Evolutionary conservation across 2,888 invertebrate genomes (phyloP).

Genomic region (Gnatocerus cornutus): DNA sequence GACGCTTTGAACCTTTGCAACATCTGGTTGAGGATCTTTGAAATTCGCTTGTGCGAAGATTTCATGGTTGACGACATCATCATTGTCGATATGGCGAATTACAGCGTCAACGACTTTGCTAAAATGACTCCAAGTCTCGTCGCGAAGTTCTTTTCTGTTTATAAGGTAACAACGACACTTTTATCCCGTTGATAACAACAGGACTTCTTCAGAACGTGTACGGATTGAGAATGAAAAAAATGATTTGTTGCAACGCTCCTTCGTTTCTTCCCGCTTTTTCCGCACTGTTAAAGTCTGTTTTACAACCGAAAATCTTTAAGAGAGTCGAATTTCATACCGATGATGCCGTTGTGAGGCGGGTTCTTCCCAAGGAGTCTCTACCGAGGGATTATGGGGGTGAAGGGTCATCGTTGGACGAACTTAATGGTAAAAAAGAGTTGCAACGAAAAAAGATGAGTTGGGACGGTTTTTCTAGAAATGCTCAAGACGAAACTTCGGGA

Average conservation of each 20-base stretch:
- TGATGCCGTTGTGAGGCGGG: constrained; percentile 48
- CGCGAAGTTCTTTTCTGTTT: not conserved
- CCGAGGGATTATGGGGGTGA: constrained; percentile 61
- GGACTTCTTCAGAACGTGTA: not conserved
- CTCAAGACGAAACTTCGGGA: not conserved
- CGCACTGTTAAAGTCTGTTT: not conserved
- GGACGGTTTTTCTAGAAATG: constrained; percentile 1
- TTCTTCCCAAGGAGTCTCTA: constrained; percentile 54
- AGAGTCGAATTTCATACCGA: constrained; percentile 50
- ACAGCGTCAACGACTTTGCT: not conserved
- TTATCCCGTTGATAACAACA: not conserved
- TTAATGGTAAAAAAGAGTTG: constrained; percentile 28
- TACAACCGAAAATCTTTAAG: not conserved
- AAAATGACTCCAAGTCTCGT: not conserved
- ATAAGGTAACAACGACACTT: not conserved
- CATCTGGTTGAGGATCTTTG: not conserved
- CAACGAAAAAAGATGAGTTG: too few species aligned
- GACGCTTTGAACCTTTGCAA: not conserved
- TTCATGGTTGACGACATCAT: constrained; percentile 10
- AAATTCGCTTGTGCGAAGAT: constrained; percentile 16
- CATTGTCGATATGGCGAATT: constrained; percentile 20
- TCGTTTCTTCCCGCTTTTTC: not conserved
- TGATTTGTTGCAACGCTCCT: not conserved
- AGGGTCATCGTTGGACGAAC: constrained; percentile 72
- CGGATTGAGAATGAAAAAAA: not conserved